A percentile compares a stretch with the other conserved stretches of the same genome.
Evolutionary conservation across 2,797 vertebrate genomes (phyloP).

Genomic region (Falco peregrinus): DNA sequence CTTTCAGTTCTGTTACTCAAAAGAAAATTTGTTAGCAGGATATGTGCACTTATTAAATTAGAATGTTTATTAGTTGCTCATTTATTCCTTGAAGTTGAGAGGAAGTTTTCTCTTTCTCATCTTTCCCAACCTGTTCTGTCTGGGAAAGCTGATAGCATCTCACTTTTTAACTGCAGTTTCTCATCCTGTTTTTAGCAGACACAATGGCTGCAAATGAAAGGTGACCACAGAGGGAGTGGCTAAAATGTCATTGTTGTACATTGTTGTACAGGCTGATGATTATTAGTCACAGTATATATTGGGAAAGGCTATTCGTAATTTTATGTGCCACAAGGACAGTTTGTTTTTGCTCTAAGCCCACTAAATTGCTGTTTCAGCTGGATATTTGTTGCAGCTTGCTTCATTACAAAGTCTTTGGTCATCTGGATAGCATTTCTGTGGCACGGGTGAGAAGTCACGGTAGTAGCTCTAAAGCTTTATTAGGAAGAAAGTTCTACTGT

Average conservation of each 20-base stretch:
- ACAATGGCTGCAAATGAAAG: constrained; percentile 34
- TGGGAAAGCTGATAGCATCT: constrained; percentile 53
- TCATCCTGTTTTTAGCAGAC: constrained; percentile 10
- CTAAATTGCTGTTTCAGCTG: constrained; percentile 54
- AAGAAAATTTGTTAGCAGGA: constrained; percentile 5
- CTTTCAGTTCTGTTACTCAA: not conserved
- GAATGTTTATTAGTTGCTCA: constrained; percentile 9
- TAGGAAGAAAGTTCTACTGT: constrained; percentile 33
- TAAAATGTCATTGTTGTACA: not conserved
- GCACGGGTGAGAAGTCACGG: not conserved
- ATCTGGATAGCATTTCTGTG: constrained; percentile 29
- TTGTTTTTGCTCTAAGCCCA: not conserved
- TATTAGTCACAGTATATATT: constrained; percentile 42
- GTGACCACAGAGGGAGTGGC: constrained; percentile 36
- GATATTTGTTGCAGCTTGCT: constrained; percentile 59
- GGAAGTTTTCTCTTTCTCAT: not conserved
- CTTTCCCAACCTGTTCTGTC: not conserved
- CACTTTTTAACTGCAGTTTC: constrained; percentile 21
- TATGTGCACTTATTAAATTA: not conserved
- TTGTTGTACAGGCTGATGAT: not conserved
- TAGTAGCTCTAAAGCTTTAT: constrained; percentile 37
- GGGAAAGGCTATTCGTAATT: constrained; percentile 43
- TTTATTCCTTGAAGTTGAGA: not conserved
- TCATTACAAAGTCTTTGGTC: constrained; percentile 58
- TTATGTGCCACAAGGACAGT: constrained; percentile 7